Percentiles rank a stretch among this genome's conserved stretches.
Evolutionary conservation across 2,888 invertebrate species (phyloP).

Genomic region (Prosopocoilus inquinatus): DNA sequence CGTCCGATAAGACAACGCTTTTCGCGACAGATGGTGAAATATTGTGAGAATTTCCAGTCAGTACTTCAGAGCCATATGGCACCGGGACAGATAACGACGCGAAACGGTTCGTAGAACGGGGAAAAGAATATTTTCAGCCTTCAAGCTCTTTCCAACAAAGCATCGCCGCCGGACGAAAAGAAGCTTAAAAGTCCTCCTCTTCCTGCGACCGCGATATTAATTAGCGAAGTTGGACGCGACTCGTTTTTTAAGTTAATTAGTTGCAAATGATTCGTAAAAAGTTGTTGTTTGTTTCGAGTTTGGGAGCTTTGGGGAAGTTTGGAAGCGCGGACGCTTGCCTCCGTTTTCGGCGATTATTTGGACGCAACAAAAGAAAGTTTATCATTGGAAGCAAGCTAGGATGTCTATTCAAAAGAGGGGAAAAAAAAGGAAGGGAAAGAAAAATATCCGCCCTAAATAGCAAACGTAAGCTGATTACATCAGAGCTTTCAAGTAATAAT

Average conservation of each 20-base stretch:
- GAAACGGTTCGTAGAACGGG: neutral
- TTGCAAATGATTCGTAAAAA: constrained; percentile 21
- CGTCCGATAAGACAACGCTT: constrained; percentile 41
- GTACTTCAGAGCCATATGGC: constrained; percentile 46
- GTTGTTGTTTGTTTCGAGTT: constrained; percentile 14
- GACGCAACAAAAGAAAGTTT: too few relatives aligned
- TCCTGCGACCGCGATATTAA: neutral
- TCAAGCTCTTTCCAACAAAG: too few relatives aligned
- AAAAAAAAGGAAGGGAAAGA: too few relatives aligned
- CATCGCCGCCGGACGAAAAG: neutral
- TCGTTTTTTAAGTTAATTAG: constrained; percentile 26
- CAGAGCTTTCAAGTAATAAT: too few relatives aligned
- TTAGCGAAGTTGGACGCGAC: neutral
- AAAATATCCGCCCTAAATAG: too few relatives aligned
- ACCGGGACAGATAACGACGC: constrained; percentile 24
- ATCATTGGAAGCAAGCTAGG: too few relatives aligned
- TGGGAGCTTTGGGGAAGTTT: neutral
- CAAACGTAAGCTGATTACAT: too few relatives aligned
- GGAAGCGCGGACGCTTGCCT: neutral
- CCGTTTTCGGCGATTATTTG: too few relatives aligned
- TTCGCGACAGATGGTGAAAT: constrained; percentile 47
- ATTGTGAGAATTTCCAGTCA: constrained; percentile 48
- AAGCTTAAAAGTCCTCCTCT: neutral
- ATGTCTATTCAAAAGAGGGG: too few relatives aligned
- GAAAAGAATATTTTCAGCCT: neutral